Percentiles rank a stretch among this genome's conserved stretches.
These are phyloP conservation scores for Astur gentilis DNA, from an alignment of 2,113 vertebrate genomes.

Conservation along the genomic window DNA sequence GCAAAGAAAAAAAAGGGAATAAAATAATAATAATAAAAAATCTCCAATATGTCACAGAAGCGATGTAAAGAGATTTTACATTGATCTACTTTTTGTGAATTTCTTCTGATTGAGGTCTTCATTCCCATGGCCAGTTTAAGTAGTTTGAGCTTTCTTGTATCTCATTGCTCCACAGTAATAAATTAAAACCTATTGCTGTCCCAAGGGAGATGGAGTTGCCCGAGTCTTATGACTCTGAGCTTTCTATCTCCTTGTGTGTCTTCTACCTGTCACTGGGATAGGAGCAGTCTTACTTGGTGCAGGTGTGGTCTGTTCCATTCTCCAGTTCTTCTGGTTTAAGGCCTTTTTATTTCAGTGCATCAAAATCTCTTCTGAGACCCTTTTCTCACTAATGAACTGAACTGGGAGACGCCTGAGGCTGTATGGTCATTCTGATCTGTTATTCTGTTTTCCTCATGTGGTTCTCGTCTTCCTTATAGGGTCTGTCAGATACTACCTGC, in stretches of 20 bases:
- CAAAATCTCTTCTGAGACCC: not conserved
- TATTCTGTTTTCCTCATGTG: not conserved
- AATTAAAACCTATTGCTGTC: not conserved
- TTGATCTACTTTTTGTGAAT: not conserved
- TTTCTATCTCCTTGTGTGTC: not conserved
- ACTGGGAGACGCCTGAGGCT: not conserved
- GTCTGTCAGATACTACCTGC: not conserved
- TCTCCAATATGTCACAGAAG: not conserved
- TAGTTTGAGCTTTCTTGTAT: not conserved
- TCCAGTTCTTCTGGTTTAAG: not conserved
- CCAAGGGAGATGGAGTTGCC: not conserved
- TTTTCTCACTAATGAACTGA: not conserved
- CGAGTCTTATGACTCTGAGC: not conserved
- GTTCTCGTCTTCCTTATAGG: rapidly evolving
- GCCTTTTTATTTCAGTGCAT: not conserved
- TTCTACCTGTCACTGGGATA: not conserved
- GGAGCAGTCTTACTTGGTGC: not conserved
- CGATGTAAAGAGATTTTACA: not conserved
- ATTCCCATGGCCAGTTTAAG: not conserved
- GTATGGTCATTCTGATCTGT: not conserved
- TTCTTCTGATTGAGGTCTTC: not conserved
- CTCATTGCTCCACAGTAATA: not conserved
- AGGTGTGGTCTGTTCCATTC: not conserved
- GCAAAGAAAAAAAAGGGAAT: not conserved
- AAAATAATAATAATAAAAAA: not conserved